A percentile compares a stretch with the other conserved stretches of the same genome.
phyloP scores from a whole-genome alignment of 30 jellyfish, hydroid and myxozoan species.

The Hydractinia symbiolongicarpus region DNA sequence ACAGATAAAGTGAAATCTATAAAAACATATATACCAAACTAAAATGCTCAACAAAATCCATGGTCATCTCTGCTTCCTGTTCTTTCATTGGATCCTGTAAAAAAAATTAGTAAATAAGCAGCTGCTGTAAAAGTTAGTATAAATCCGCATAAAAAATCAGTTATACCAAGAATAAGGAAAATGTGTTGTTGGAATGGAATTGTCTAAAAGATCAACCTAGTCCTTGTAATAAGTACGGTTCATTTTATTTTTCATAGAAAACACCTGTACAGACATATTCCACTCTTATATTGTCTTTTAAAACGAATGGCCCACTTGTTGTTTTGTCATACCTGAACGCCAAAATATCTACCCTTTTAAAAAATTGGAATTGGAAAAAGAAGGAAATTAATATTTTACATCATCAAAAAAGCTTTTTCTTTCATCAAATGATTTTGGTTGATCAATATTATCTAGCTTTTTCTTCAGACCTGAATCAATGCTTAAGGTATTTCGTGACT shows the following conservation, averaged over 20 bases:
- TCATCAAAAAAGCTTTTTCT: slow-evolving; percentile 19
- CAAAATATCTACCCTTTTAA: too few relatives aligned
- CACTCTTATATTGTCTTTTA: too few relatives aligned
- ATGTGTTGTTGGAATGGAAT: too few relatives aligned
- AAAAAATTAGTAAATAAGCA: neutral
- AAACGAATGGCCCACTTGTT: too few relatives aligned
- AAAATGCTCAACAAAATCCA: slow-evolving; percentile 14
- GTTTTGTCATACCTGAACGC: too few relatives aligned
- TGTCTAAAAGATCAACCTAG: too few relatives aligned
- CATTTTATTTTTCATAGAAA: too few relatives aligned
- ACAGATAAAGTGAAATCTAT: neutral
- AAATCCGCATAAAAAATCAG: neutral
- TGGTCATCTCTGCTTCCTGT: slow-evolving; percentile 25
- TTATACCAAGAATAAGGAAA: too few relatives aligned
- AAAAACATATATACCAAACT: neutral
- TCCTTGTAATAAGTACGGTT: too few relatives aligned
- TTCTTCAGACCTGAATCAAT: neutral
- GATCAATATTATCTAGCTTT: slow-evolving; percentile 7
- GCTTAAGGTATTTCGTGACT: neutral
- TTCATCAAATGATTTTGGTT: slow-evolving; percentile 21
- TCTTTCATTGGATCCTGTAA: slow-evolving; percentile 19
- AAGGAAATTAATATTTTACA: slow-evolving; percentile 5
- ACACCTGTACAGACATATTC: too few relatives aligned
- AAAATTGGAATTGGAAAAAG: neutral
- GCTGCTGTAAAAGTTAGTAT: neutral